Conservation (phyloP, 2,113 vertebrate species). For the Bungarus multicinctus region DNA sequence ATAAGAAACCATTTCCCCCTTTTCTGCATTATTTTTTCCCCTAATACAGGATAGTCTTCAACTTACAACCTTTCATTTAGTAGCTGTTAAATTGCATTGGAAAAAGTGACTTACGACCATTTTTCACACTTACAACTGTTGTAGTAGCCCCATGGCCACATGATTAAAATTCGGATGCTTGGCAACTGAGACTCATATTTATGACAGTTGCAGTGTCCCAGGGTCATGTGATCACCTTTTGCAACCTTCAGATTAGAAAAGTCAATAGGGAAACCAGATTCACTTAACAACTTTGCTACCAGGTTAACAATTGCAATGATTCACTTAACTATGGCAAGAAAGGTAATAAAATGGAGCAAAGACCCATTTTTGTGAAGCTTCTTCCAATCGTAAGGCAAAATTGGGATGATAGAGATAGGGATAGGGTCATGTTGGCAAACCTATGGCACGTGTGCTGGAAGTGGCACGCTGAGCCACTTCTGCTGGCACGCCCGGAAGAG, state of each 20-base stretch:
- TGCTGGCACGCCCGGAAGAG: too few species aligned
- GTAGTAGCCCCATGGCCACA: background rate
- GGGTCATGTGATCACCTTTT: background rate
- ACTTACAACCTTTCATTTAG: background rate
- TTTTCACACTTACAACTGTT: background rate
- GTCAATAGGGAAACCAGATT: background rate
- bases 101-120: too few species aligned
- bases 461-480: too few species aligned
- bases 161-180: background rate
- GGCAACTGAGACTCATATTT: background rate
- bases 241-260: background rate
- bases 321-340: background rate
- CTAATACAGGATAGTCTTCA: background rate
- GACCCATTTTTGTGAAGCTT: background rate
- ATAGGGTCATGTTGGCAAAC: too few species aligned
- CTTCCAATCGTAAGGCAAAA: background rate
- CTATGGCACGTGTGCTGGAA: too few species aligned
- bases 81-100: slow-evolving; percentile 9
- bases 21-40: background rate
- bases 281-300: background rate
- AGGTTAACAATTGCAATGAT: background rate
- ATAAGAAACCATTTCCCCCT: background rate
- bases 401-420: background rate
- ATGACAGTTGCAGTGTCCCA: background rate
- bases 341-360: background rate